Evolutionary conservation across 2,888 invertebrate genomes (phyloP).

Genomic region (Tipula vernalis): DNA sequence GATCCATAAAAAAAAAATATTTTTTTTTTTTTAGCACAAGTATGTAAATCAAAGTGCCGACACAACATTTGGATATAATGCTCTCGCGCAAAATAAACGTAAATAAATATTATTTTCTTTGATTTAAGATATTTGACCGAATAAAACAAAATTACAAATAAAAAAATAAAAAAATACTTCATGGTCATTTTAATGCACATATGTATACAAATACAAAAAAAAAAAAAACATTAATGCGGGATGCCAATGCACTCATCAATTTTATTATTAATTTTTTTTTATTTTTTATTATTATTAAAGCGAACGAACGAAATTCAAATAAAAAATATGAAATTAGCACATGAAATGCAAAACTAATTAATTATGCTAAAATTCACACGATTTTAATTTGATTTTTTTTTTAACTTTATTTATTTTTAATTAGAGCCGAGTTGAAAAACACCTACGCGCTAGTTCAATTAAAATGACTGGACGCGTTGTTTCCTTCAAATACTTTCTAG

Average conservation of each 20-base stretch:
- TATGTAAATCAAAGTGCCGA: constrained; percentile 4
- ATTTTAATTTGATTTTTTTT: not conserved
- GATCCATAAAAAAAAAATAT: not conserved
- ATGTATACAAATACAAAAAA: not conserved
- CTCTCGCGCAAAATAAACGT: not conserved
- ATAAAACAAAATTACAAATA: not conserved
- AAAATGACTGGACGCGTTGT: not conserved
- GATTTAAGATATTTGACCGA: not conserved
- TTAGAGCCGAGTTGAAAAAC: not conserved
- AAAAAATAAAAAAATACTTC: not conserved
- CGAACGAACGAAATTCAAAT: not conserved
- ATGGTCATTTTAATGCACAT: not conserved
- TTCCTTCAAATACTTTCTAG: not conserved
- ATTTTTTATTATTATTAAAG: too few relatives aligned
- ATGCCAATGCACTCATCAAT: not conserved
- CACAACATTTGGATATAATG: not conserved
- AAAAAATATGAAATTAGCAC: not conserved
- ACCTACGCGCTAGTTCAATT: not conserved
- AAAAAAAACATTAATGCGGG: not conserved
- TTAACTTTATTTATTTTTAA: not conserved
- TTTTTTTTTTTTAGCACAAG: not conserved
- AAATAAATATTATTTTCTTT: not conserved
- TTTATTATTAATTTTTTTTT: not conserved
- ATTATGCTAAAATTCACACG: not conserved
- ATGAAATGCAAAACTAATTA: not conserved